Evolutionary conservation across 2,888 invertebrate genomes (phyloP).

Genomic region (Sylvicola cinctus): DNA sequence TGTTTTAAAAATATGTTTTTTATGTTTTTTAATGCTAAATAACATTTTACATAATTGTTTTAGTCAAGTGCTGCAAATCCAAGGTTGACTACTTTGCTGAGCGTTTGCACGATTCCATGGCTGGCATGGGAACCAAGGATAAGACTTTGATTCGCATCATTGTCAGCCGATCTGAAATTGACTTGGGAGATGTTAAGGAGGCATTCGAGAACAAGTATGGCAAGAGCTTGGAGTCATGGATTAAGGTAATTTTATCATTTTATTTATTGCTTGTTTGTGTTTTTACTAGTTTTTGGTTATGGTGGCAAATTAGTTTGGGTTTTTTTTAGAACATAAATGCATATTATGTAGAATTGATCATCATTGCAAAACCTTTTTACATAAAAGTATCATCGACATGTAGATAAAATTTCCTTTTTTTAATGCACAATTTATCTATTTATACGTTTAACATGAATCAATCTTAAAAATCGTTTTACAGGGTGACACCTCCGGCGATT

Average conservation of each 20-base stretch:
- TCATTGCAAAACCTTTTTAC: too few relatives aligned
- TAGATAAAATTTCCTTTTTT: not conserved
- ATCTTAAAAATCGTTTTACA: too few relatives aligned
- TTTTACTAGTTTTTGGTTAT: slow-evolving; percentile 9
- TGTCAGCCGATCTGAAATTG: slow-evolving; percentile 79
- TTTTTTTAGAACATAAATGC: too few relatives aligned
- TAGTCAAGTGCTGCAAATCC: slow-evolving; percentile 76
- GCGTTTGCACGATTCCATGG: slow-evolving; percentile 75
- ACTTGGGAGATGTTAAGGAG: slow-evolving; percentile 79
- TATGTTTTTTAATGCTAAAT: slow-evolving; percentile 4
- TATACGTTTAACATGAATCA: too few relatives aligned
- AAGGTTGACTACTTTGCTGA: slow-evolving; percentile 84
- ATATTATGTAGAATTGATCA: too few relatives aligned
- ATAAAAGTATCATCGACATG: too few relatives aligned
- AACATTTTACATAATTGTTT: too few relatives aligned
- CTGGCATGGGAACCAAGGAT: slow-evolving; percentile 72
- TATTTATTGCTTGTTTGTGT: slow-evolving; percentile 1
- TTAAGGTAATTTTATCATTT: slow-evolving; percentile 57
- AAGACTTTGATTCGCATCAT: slow-evolving; percentile 79
- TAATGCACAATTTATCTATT: not conserved
- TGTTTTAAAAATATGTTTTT: slow-evolving; percentile 3
- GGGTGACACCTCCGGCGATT: slow-evolving; percentile 86
- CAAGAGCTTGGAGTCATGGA: slow-evolving; percentile 66
- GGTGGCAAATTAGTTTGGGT: slow-evolving; percentile 9
- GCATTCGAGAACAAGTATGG: slow-evolving; percentile 70